Conservation (phyloP, 2,113 vertebrate genomes). For the Cyprinodon variegatus region DNA sequence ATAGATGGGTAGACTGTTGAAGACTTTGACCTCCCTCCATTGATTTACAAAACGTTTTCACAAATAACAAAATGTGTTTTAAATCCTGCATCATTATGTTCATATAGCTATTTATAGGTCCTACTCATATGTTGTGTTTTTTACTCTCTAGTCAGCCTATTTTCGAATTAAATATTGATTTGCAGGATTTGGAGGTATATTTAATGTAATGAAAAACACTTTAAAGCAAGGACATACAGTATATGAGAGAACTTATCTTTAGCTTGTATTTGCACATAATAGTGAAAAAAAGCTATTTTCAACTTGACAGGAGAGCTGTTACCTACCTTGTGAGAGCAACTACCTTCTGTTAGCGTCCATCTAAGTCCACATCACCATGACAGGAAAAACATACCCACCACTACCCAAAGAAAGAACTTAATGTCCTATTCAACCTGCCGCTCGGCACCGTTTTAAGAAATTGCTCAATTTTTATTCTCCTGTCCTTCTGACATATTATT, state of each 20-base stretch:
- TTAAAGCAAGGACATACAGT: constrained; percentile 80
- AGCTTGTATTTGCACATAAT: constrained; percentile 86
- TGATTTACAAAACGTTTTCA: too few species aligned
- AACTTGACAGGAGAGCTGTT: constrained; percentile 94
- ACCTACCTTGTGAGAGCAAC: constrained; percentile 83
- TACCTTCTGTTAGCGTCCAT: constrained; percentile 71
- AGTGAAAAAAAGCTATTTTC: constrained; percentile 84
- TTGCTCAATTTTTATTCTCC: constrained; percentile 84
- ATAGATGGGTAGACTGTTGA: too few species aligned
- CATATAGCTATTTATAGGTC: too few species aligned
- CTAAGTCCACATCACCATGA: constrained; percentile 88
- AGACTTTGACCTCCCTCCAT: too few species aligned
- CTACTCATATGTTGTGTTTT: too few species aligned
- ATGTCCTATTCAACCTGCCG: constrained; percentile 94
- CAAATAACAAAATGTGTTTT: too few species aligned
- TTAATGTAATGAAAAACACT: constrained; percentile 27
- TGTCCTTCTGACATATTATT: constrained; percentile 94
- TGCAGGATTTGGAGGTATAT: not conserved
- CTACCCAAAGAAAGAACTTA: constrained; percentile 93
- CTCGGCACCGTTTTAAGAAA: constrained; percentile 85
- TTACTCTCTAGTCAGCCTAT: not conserved
- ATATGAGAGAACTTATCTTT: constrained; percentile 57
- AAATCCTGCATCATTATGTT: too few species aligned
- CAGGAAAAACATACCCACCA: constrained; percentile 87
- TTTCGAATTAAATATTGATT: not conserved